Conservation (phyloP, 30 jellyfish, hydroid and myxozoan genomes). For the Pelagia noctiluca region DNA sequence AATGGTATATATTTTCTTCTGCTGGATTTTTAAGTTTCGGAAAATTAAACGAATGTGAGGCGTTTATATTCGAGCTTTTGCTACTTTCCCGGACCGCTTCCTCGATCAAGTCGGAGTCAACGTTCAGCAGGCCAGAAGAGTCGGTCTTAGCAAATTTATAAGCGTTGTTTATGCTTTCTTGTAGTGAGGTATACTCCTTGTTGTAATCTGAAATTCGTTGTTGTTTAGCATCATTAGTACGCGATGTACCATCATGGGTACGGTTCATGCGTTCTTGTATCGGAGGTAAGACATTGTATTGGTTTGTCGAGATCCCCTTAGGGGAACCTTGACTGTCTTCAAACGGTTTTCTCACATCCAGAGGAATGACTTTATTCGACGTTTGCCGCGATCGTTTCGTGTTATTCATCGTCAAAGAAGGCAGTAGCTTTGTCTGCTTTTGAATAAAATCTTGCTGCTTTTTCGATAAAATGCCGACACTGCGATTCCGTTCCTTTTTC, state of each 20-base stretch:
- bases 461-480: constrained; percentile 69
- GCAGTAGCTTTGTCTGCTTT: constrained; percentile 71
- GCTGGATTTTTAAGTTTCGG: no score
- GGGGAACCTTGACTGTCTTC: neutral
- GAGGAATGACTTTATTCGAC: constrained; percentile 69
- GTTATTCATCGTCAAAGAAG: constrained; percentile 38
- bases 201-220: constrained; percentile 67
- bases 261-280: constrained; percentile 6
- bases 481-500: constrained; percentile 69
- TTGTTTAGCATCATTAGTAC: constrained; percentile 15
- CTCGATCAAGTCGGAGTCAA: no score
- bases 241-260: neutral
- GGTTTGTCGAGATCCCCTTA: constrained; percentile 1
- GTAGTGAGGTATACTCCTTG: constrained; percentile 58
- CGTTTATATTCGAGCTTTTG: no score
- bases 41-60: no score
- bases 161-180: constrained; percentile 60
- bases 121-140: neutral
- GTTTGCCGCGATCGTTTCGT: constrained; percentile 26
- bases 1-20: no score
- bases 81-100: no score
- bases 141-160: constrained; percentile 27
- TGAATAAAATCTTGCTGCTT: constrained; percentile 65
- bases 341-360: neutral
- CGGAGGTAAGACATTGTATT: constrained; percentile 67